Conservation (phyloP, 2,113 vertebrate species). For the Sigmodon hispidus region DNA sequence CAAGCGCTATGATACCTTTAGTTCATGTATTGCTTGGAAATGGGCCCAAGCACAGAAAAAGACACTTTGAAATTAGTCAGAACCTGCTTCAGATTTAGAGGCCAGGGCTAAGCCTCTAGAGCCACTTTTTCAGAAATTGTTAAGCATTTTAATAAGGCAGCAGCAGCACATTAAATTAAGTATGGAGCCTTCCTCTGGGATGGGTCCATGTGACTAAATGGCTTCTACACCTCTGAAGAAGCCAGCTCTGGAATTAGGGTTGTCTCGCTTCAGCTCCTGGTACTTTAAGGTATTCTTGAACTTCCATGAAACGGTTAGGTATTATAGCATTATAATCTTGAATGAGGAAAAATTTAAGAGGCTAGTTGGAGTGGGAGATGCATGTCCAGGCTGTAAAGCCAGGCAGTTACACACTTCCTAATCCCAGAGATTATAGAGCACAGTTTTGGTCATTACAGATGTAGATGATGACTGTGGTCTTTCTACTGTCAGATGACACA, state of each 20-base stretch:
- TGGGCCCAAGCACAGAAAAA: neutral
- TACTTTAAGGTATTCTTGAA: neutral
- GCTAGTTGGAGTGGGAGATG: neutral
- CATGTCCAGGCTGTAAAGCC: neutral
- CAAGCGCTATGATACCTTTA: neutral
- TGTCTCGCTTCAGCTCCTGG: neutral
- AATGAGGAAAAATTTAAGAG: neutral
- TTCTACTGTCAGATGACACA: neutral
- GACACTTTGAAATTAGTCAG: constrained; percentile 16
- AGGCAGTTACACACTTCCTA: no score
- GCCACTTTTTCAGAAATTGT: neutral
- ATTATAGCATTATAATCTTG: neutral
- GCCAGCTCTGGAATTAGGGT: neutral
- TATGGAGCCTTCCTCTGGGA: neutral
- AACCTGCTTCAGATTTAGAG: neutral
- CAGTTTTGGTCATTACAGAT: neutral
- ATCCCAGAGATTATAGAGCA: neutral
- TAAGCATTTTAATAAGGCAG: neutral
- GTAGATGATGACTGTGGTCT: neutral
- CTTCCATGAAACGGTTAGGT: neutral
- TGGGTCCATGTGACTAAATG: fast-evolving
- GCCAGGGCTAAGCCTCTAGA: neutral
- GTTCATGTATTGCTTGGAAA: neutral
- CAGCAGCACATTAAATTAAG: neutral
- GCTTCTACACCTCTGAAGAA: neutral